Conservation (phyloP, 2,113 vertebrate genomes). For the Gila orcuttii region DNA sequence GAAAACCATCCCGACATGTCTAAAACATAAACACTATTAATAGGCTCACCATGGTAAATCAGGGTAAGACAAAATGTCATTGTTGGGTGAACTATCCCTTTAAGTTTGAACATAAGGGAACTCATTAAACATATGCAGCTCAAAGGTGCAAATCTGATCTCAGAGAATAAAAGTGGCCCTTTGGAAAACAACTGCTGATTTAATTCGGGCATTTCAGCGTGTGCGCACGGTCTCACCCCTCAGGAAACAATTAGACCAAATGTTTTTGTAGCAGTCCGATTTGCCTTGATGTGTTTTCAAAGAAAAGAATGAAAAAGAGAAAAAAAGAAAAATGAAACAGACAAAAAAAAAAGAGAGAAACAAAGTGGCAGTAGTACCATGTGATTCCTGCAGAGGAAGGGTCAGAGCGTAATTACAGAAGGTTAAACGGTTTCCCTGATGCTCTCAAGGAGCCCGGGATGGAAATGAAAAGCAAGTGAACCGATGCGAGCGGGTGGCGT, state of each 20-base stretch:
- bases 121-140: not conserved
- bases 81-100: not conserved
- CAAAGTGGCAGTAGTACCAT: constrained; percentile 52
- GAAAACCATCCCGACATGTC: too few species aligned
- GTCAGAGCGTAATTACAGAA: constrained; percentile 73
- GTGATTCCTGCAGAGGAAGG: constrained; percentile 60
- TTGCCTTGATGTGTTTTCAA: constrained; percentile 70
- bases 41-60: too few species aligned
- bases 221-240: constrained; percentile 44
- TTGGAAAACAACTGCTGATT: constrained; percentile 28
- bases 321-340: constrained; percentile 50
- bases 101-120: not conserved
- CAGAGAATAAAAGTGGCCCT: constrained; percentile 4
- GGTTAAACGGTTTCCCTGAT: constrained; percentile 72
- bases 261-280: constrained; percentile 63
- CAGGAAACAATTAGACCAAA: constrained; percentile 65
- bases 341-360: constrained; percentile 49
- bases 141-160: constrained; percentile 46
- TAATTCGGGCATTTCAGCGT: constrained; percentile 29
- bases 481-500: constrained; percentile 51
- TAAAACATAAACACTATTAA: too few species aligned
- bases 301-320: constrained; percentile 53
- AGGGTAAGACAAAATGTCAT: not conserved
- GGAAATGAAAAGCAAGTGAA: constrained; percentile 63
- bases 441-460: constrained; percentile 58